phyloP scores from a whole-genome alignment of 2,113 vertebrate genomes.

The Xiphophorus hellerii region DNA sequence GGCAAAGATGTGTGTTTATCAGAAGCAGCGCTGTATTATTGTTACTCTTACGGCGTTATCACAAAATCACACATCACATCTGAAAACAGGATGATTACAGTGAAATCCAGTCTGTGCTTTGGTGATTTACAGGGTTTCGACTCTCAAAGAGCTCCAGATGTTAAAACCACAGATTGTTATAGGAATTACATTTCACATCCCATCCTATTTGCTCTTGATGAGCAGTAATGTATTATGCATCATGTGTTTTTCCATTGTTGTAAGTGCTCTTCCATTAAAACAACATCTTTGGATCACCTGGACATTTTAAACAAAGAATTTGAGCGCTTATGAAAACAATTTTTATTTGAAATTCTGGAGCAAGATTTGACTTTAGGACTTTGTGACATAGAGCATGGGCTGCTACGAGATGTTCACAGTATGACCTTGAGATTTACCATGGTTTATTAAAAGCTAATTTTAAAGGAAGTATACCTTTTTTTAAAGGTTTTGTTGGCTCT shows the following conservation, averaged over 20 bases:
- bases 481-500: no score
- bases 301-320: not conserved
- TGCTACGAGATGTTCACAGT: no score
- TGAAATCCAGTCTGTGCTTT: conserved; percentile 16
- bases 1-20: conserved; percentile 57
- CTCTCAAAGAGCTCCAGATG: conserved; percentile 22
- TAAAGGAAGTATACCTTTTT: no score
- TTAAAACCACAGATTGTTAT: not conserved
- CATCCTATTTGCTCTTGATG: not conserved
- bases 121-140: conserved; percentile 36
- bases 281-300: conserved; percentile 33
- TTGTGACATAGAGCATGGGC: no score
- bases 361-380: not conserved
- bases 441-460: no score
- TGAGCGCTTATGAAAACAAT: not conserved
- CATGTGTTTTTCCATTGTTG: not conserved
- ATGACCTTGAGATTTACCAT: no score
- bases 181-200: not conserved
- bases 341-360: conserved; percentile 1
- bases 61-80: conserved; percentile 26
- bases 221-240: conserved; percentile 44
- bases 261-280: conserved; percentile 43
- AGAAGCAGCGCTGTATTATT: conserved; percentile 25
- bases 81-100: conserved; percentile 10
- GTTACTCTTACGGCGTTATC: conserved; percentile 24